A percentile compares a stretch with the other conserved stretches of the same genome.
Conservation (phyloP, 1,140 invertebrate species). For the Trichoplusia ni region DNA sequence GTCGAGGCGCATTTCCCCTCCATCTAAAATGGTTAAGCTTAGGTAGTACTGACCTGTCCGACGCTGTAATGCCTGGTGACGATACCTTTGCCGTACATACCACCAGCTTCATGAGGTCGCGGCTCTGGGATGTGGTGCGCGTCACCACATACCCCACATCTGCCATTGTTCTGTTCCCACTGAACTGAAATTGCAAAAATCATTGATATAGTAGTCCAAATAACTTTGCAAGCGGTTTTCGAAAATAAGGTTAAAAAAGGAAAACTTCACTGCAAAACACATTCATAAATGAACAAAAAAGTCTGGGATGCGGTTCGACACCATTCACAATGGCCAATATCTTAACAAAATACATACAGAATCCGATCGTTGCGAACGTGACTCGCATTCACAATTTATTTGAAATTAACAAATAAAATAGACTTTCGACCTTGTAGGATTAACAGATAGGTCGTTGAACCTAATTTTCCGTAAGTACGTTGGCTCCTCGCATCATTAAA, state of each 20-base stretch:
- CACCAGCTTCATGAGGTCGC: conserved; percentile 93
- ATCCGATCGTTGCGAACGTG: conserved; percentile 3
- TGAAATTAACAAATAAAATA: conserved; percentile 19
- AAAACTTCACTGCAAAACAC: background rate
- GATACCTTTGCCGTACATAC: conserved; percentile 92
- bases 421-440: conserved; percentile 20
- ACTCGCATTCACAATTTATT: conserved; percentile 10
- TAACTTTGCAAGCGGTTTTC: too few species aligned
- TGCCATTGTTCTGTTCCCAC: conserved; percentile 92
- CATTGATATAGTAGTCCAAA: too few species aligned
- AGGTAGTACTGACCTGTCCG: conserved; percentile 89
- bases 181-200: conserved; percentile 84
- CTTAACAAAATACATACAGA: background rate
- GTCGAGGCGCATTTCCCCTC: too few species aligned
- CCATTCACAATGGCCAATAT: background rate
- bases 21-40: too few species aligned
- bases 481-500: conserved; percentile 43
- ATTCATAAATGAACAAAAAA: too few species aligned
- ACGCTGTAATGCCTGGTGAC: conserved; percentile 90
- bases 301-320: background rate
- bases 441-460: conserved; percentile 34
- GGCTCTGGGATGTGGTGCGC: conserved; percentile 87
- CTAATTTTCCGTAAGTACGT: conserved; percentile 34
- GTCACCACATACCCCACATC: conserved; percentile 95
- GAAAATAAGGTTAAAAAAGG: too few species aligned